phyloP scores from a whole-genome alignment of 1,140 invertebrate species.

The Scaptomyza pallida region DNA sequence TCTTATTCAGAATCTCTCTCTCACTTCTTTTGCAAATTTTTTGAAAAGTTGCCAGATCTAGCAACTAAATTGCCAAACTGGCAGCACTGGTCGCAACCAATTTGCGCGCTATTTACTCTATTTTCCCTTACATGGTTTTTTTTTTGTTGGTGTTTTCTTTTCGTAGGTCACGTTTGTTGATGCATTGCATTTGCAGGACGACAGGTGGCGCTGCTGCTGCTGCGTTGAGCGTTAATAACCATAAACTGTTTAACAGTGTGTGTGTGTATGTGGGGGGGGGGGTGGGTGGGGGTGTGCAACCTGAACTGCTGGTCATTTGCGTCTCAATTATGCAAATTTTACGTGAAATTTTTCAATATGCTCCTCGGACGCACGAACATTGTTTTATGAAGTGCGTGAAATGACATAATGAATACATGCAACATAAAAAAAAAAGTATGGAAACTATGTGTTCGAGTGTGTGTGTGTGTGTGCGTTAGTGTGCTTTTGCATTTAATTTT shows the following conservation, averaged over 20 bases:
- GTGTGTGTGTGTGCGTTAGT: constrained; percentile 18
- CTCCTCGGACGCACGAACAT: constrained; percentile 1
- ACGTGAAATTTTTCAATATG: constrained; percentile 48
- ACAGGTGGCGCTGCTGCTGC: constrained; percentile 19
- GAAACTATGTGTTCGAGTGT: not conserved
- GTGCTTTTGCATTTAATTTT: constrained; percentile 68
- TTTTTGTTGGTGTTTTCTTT: not conserved
- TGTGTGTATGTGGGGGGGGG: not conserved
- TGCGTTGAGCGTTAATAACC: constrained; percentile 30
- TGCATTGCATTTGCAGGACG: constrained; percentile 12
- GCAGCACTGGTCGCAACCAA: constrained; percentile 40
- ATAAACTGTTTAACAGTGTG: constrained; percentile 35
- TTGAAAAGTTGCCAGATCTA: no score
- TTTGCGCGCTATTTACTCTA: constrained; percentile 14
- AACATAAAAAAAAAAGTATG: not conserved
- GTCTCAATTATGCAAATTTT: constrained; percentile 71
- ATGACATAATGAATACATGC: constrained; percentile 43
- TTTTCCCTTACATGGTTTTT: constrained; percentile 24
- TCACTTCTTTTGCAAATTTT: no score
- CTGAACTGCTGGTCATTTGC: constrained; percentile 44
- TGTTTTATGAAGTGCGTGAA: constrained; percentile 28
- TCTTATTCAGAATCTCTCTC: no score
- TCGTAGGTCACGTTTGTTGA: not conserved
- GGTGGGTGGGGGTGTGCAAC: not conserved
- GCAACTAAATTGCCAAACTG: no score